Evolutionary conservation across 2,113 vertebrate genomes (phyloP), one percentile per base, ranked within the genome.

Genomic region (Coreoperca whiteheadi): DNA sequence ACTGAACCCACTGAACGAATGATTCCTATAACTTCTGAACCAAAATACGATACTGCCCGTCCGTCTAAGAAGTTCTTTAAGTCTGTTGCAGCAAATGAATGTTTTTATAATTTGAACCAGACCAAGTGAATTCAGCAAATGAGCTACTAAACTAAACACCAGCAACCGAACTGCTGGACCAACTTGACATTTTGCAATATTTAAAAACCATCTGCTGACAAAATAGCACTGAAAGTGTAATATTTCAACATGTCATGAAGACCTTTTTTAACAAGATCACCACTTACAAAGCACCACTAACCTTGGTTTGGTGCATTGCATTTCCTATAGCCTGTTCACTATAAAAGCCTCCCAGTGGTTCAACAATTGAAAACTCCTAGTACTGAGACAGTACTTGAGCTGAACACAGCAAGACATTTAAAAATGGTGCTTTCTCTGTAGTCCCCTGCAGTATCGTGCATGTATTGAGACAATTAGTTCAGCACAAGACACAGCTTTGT

Each of bases 381-480:
- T 4, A 6, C 61, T 1, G 39, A 5, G 20, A 15, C 43, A 9
- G 48, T 0, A 0, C 28, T 28, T 32, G 9, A 61, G 76, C 43
- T 21, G 9, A 59, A 59, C 64, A 14, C 73, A 64, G n/a, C 60
- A 32, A 51, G 21, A 53, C 34, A 51, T 59, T 79, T 61, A 10
- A 61, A 48, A 66, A 23, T 2, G 8, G 1, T 0, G 53, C 57
- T 16, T 37, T 14, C 39, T 71, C 46, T 50, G 43, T 39, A 2
- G 60, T 8, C 66, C 11, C 53, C 60, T 12, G 5, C 59, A 5
- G 56, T 4, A 11, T 21, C 20, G 0, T 46, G 71, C 57, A 71
- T 61, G 51, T 9, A 71, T 86, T 59, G 37, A 82, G 57, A 74
- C 78, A 80, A 88, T 90, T 84, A 84, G 57, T 14, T 61, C 16